These are phyloP conservation scores for Apogon talboti DNA, from an alignment of 2,797 vertebrate species.

Conservation along the genomic window DNA sequence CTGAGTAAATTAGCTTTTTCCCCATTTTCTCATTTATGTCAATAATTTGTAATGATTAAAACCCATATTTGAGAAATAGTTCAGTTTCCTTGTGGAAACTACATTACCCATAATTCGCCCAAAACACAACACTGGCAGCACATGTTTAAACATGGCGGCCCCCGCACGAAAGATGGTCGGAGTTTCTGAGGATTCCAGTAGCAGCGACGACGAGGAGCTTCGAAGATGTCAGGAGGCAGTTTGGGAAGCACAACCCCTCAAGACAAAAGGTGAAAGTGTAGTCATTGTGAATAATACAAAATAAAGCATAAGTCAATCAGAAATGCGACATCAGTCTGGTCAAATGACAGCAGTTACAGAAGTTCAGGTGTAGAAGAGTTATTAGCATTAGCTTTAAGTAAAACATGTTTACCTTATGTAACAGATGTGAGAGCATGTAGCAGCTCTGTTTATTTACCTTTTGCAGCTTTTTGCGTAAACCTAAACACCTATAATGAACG, in stretches of 20 bases:
- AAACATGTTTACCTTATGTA: too few species aligned
- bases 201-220: constrained; percentile 77
- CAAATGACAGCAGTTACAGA: too few species aligned
- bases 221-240: constrained; percentile 80
- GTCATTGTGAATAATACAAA: too few species aligned
- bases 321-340: too few species aligned
- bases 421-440: too few species aligned
- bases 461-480: too few species aligned
- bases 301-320: too few species aligned
- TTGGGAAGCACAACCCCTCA: constrained; percentile 64
- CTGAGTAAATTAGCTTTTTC: not conserved
- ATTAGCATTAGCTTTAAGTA: too few species aligned
- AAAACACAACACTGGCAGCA: constrained; percentile 25
- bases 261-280: constrained; percentile 35
- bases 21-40: not conserved
- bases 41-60: constrained; percentile 20
- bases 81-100: constrained; percentile 24
- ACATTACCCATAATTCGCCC: constrained; percentile 74
- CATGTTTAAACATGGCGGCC: constrained; percentile 70
- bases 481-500: too few species aligned
- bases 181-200: constrained; percentile 60
- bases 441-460: too few species aligned
- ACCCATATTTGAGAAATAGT: not conserved
- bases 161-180: constrained; percentile 21
- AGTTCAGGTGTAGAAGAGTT: too few species aligned